phyloP scores from a whole-genome alignment of 2,888 invertebrate genomes.

The Carabus problematicus region DNA sequence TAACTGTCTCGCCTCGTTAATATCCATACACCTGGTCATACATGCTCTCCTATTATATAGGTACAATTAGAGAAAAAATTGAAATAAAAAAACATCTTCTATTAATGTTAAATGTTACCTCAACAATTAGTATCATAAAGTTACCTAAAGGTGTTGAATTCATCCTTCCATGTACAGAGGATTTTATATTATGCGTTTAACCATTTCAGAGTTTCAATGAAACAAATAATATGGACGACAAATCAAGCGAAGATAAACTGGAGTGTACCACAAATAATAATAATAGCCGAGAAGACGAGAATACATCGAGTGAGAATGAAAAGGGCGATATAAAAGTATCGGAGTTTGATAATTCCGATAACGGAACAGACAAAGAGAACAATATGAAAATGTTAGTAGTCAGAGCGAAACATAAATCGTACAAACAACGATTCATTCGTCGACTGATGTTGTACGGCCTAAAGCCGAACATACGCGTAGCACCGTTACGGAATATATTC shows the following conservation, averaged over 20 bases:
- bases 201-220: conserved; percentile 45
- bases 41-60: no score
- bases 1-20: no score
- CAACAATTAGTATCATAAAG: not conserved
- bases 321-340: conserved; percentile 46
- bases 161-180: not conserved
- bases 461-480: conserved; percentile 58
- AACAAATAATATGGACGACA: conserved; percentile 47
- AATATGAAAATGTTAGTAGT: conserved; percentile 54
- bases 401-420: conserved; percentile 55
- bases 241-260: conserved; percentile 51
- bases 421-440: conserved; percentile 56
- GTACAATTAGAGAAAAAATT: not conserved
- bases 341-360: conserved; percentile 50
- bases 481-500: conserved; percentile 57
- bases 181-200: not conserved
- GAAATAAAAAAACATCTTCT: not conserved
- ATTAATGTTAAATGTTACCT: not conserved
- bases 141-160: not conserved
- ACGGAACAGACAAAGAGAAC: conserved; percentile 44
- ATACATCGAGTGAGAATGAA: conserved; percentile 3
- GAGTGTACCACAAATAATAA: conserved; percentile 39
- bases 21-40: no score
- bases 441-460: conserved; percentile 56
- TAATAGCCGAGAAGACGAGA: conserved; percentile 29